These are phyloP conservation scores for Epirrhoe tristata DNA, from an alignment of 2,888 invertebrate species.

Conservation along the genomic window DNA sequence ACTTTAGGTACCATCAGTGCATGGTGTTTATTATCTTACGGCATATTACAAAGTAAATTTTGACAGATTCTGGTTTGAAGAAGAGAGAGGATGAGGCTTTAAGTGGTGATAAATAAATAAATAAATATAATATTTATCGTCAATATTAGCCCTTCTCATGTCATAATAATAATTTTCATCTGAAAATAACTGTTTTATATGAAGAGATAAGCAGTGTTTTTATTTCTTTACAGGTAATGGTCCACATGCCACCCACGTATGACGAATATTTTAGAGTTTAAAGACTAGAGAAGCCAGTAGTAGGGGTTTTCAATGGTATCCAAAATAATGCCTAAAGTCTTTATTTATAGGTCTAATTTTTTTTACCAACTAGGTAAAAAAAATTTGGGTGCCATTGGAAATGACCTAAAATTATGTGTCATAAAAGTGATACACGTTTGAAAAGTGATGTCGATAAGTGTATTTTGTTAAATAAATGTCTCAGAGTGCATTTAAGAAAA, in stretches of 20 bases:
- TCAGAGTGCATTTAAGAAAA: slow-evolving; percentile 25
- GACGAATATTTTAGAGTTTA: slow-evolving; percentile 43
- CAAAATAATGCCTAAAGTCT: not conserved
- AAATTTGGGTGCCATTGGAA: not conserved
- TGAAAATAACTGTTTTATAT: too few relatives aligned
- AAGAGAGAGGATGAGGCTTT: too few relatives aligned
- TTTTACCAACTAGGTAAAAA: too few relatives aligned
- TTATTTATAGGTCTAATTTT: too few relatives aligned
- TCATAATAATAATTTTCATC: too few relatives aligned
- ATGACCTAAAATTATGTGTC: not conserved
- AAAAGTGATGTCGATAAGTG: not conserved
- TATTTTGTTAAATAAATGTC: slow-evolving; percentile 14
- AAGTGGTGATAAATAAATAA: too few relatives aligned
- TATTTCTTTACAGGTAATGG: slow-evolving; percentile 72
- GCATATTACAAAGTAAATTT: not conserved
- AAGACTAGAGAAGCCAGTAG: not conserved
- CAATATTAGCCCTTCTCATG: too few relatives aligned
- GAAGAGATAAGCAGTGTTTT: not conserved
- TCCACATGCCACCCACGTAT: slow-evolving; percentile 76
- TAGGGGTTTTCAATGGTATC: not conserved
- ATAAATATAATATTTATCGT: too few relatives aligned
- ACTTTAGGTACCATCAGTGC: not conserved
- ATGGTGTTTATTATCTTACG: not conserved
- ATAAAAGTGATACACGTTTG: not conserved
- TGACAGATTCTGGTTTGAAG: not conserved